phyloP scores from a whole-genome alignment of 2,113 vertebrate genomes.

The Craseonycteris thonglongyai region DNA sequence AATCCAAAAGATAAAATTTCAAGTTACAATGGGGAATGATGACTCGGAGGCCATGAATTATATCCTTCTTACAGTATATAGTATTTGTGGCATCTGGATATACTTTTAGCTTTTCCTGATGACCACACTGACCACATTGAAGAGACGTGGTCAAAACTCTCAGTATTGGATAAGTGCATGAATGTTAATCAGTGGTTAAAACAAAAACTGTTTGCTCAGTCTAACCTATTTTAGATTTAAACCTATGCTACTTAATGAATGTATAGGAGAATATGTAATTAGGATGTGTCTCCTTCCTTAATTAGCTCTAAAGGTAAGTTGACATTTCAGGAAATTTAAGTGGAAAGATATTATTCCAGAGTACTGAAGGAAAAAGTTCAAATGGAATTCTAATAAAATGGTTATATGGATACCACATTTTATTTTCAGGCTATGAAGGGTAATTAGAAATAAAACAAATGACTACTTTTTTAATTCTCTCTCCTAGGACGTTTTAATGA shows the following conservation, averaged over 20 bases:
- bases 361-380: neutral
- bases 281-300: neutral
- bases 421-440: neutral
- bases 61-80: neutral
- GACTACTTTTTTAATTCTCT: neutral
- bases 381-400: neutral
- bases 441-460: neutral
- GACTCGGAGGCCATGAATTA: neutral
- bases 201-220: neutral
- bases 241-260: neutral
- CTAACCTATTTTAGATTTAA: neutral
- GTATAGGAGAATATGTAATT: neutral
- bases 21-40: neutral
- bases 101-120: neutral
- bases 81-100: neutral
- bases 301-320: neutral
- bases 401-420: neutral
- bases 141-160: neutral
- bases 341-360: neutral
- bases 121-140: neutral
- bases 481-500: conserved; percentile 96
- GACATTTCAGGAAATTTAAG: neutral
- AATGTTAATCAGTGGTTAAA: neutral
- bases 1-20: neutral
- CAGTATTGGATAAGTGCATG: neutral